Evolutionary conservation across 2,797 vertebrate genomes (phyloP).

Genomic region (Coregonus sp.): DNA sequence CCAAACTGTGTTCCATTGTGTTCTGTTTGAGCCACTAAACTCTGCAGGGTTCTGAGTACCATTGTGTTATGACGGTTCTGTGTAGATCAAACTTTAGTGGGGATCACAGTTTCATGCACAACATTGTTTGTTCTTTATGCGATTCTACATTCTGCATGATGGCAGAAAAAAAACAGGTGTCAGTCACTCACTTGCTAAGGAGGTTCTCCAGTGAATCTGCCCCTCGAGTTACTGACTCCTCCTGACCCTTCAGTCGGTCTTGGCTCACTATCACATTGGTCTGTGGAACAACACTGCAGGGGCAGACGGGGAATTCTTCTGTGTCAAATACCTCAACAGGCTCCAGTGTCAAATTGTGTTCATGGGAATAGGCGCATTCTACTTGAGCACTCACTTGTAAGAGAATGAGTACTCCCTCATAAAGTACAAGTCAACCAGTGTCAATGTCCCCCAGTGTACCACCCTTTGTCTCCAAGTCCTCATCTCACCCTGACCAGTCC

Average conservation of each 20-base stretch:
- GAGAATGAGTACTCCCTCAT: not conserved
- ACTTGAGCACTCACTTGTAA: not conserved
- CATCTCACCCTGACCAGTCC: not conserved
- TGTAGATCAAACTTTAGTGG: not conserved
- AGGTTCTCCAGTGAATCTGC: slow-evolving; percentile 91
- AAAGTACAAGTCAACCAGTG: not conserved
- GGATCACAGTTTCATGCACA: not conserved
- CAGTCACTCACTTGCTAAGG: slow-evolving; percentile 90
- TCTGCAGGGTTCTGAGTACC: not conserved
- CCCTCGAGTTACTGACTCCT: slow-evolving; percentile 81
- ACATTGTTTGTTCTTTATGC: not conserved
- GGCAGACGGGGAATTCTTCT: slow-evolving; percentile 1
- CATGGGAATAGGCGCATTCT: not conserved
- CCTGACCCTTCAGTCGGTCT: slow-evolving; percentile 86
- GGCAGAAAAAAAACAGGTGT: not conserved
- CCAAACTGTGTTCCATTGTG: not conserved
- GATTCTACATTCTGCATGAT: too few species aligned
- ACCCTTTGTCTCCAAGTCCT: not conserved
- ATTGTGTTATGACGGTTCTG: not conserved
- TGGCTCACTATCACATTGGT: slow-evolving; percentile 97
- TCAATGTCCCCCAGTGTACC: not conserved
- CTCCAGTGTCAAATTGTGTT: not conserved
- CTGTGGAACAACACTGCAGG: slow-evolving; percentile 90
- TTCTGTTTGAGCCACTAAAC: not conserved
- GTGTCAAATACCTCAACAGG: not conserved